Conservation (phyloP, 1,140 invertebrate species). For the Philaenus spumarius region DNA sequence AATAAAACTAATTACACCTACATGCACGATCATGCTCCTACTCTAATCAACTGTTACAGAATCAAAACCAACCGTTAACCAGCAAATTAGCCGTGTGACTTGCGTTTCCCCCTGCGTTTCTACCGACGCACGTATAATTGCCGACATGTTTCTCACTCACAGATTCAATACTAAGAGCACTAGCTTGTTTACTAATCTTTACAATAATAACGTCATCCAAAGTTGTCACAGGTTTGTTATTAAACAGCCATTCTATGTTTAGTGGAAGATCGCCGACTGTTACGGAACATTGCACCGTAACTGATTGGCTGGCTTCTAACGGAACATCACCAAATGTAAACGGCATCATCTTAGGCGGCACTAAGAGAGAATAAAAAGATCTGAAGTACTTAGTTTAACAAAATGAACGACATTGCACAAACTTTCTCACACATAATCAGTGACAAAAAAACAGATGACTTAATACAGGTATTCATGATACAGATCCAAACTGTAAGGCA, state of each 20-base stretch:
- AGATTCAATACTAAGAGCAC: conserved; percentile 67
- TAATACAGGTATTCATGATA: too few relatives aligned
- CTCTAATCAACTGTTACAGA: not conserved
- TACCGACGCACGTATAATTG: conserved; percentile 64
- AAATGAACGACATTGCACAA: too few relatives aligned
- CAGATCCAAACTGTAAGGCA: too few relatives aligned
- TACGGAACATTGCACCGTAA: conserved; percentile 55
- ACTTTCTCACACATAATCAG: too few relatives aligned
- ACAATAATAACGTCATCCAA: conserved; percentile 51
- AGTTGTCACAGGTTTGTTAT: conserved; percentile 42
- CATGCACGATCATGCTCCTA: too few relatives aligned
- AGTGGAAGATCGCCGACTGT: conserved; percentile 69
- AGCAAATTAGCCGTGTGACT: conserved; percentile 53
- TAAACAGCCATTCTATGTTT: conserved; percentile 65
- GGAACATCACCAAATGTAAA: conserved; percentile 51
- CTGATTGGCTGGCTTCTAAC: conserved; percentile 36
- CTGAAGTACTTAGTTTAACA: too few relatives aligned
- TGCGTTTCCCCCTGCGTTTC: conserved; percentile 53
- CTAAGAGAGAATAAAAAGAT: too few relatives aligned
- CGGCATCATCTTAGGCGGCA: conserved; percentile 51
- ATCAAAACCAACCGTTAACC: conserved; percentile 50
- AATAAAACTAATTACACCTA: too few relatives aligned
- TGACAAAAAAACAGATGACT: too few relatives aligned
- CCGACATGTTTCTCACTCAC: conserved; percentile 67
- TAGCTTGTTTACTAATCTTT: conserved; percentile 60